These are phyloP conservation scores for Drosophila koepferae DNA, from an alignment of 2,888 invertebrate species.

Conservation along the genomic window DNA sequence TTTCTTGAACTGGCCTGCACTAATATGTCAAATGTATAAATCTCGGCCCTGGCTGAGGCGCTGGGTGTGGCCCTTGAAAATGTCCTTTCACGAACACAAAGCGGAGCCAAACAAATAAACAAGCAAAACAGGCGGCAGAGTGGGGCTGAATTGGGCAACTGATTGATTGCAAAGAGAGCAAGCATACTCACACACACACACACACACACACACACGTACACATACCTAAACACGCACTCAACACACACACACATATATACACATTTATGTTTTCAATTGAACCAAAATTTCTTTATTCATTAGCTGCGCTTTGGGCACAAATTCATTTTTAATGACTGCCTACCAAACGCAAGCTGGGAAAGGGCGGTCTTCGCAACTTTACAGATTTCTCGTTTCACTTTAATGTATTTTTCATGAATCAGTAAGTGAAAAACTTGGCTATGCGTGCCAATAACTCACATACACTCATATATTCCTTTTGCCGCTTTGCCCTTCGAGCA, in stretches of 20 bases:
- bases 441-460: conserved; percentile 76
- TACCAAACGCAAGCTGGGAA: neutral
- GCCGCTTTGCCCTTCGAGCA: conserved; percentile 16
- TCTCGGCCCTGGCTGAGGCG: conserved; percentile 17
- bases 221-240: conserved; percentile 24
- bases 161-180: conserved; percentile 65
- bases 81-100: conserved; percentile 30
- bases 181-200: conserved; percentile 8
- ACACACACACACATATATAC: conserved; percentile 5
- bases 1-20: conserved; percentile 72
- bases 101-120: conserved; percentile 47
- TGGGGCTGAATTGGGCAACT: conserved; percentile 56
- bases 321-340: conserved; percentile 75
- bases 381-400: conserved; percentile 56
- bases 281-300: conserved; percentile 69
- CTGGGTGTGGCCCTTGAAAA: conserved; percentile 29
- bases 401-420: conserved; percentile 79
- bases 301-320: conserved; percentile 73
- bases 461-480: conserved; percentile 71
- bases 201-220: conserved; percentile 8
- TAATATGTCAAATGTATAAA: conserved; percentile 78
- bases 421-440: conserved; percentile 70
- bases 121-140: conserved; percentile 43
- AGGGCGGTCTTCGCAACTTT: conserved; percentile 17
- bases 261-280: conserved; percentile 21